Evolutionary conservation across 2,888 invertebrate species (phyloP).

Genomic region (Anoplius nigerrimus): DNA sequence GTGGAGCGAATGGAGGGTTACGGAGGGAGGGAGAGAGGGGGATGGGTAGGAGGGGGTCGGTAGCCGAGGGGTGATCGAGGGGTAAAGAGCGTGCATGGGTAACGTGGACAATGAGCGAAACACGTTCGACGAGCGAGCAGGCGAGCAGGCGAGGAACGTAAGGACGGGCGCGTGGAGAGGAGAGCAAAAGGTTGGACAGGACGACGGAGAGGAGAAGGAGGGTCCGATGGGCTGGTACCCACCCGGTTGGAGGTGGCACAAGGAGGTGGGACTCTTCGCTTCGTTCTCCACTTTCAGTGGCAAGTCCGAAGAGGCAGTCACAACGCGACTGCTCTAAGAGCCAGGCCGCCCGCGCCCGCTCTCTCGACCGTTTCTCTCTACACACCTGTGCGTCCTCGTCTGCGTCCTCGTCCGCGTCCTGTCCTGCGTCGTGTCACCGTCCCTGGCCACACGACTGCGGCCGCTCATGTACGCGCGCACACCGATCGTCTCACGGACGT

Average conservation of each 20-base stretch:
- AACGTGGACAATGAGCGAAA: not conserved
- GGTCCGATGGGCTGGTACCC: constrained; percentile 75
- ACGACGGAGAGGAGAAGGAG: constrained; percentile 64
- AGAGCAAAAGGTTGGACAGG: constrained; percentile 41
- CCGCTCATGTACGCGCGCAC: constrained; percentile 1
- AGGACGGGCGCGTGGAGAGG: constrained; percentile 15
- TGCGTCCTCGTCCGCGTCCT: constrained; percentile 36
- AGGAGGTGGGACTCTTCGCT: constrained; percentile 73
- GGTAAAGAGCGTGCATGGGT: constrained; percentile 28
- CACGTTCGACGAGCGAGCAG: constrained; percentile 14
- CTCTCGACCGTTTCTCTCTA: constrained; percentile 1
- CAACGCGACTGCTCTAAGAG: constrained; percentile 72
- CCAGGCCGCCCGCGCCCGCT: constrained; percentile 50
- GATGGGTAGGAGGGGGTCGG: not conserved
- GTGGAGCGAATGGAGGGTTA: constrained; percentile 14
- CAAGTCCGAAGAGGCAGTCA: constrained; percentile 72
- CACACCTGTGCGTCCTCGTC: constrained; percentile 6
- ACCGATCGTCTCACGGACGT: not conserved
- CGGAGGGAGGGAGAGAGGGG: constrained; percentile 14
- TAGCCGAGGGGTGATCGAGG: not conserved
- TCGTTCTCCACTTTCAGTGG: constrained; percentile 68
- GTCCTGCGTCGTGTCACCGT: constrained; percentile 34
- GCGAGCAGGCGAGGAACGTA: constrained; percentile 1
- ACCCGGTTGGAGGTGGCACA: constrained; percentile 72
- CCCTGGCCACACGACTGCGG: constrained; percentile 9